Evolutionary conservation across 92 coral and sea anemone genomes (phyloP).

Genomic region (Bergia puertoricense): DNA sequence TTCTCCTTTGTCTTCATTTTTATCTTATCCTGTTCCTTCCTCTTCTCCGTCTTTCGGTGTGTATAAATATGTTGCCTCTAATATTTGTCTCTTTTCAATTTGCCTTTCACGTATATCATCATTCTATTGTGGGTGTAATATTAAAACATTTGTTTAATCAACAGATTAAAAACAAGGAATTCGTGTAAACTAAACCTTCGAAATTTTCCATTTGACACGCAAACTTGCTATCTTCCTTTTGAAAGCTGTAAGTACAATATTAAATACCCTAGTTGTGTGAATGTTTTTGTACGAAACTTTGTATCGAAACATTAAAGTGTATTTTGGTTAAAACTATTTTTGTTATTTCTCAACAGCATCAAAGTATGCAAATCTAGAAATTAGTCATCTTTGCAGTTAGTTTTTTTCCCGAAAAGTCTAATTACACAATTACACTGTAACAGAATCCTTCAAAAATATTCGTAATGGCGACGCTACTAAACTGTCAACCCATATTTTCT

Average conservation of each 20-base stretch:
- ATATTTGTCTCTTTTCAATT: not conserved
- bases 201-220: constrained; percentile 89
- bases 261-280: not conserved
- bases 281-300: no score
- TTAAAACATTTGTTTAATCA: not conserved
- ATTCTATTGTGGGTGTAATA: not conserved
- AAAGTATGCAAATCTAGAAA: no score
- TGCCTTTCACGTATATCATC: not conserved
- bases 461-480: no score
- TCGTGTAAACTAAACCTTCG: constrained; percentile 95
- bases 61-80: not conserved
- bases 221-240: constrained; percentile 90
- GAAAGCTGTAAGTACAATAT: constrained; percentile 89
- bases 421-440: no score
- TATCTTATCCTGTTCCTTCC: not conserved
- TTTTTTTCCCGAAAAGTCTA: no score
- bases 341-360: no score
- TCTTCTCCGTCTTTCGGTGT: not conserved
- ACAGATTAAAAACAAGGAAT: constrained; percentile 79
- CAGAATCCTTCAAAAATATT: no score
- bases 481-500: no score
- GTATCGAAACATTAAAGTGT: no score
- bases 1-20: not conserved
- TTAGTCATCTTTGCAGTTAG: no score
- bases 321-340: no score